Evolutionary conservation across 35 echinoderm and acorn worm species (phyloP), one percentile per base, ranked within the genome.

Genomic region (Hemicentrotus pulcherrimus): DNA sequence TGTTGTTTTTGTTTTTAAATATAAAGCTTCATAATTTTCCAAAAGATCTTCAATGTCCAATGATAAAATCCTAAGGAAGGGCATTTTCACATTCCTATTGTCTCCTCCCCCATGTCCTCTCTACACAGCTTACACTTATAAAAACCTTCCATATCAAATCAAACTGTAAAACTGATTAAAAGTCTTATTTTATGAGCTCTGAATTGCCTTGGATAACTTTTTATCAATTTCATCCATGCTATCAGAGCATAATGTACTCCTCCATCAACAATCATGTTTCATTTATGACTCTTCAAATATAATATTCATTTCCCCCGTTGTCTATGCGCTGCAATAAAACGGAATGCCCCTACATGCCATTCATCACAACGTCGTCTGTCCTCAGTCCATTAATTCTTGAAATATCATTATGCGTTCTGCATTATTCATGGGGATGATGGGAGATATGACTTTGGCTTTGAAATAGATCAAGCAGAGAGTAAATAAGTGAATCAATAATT

Each of bases 401-500:
- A 78, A 78, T 78, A 78, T 78, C 65, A 78, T 78, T n/a, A 78
- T 78, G 65, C 65, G 24, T 22, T n/a, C 24, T 78, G 65, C 65
- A 78, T 78, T 78, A 78, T 78, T 78, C 65, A 78, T 78, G 22
- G 35, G 35, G 35, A 41, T 41, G 35, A 41, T 41, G 35, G 28
- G 5, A 78, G 24, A 8, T 78, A 78, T n/a, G 65, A 78, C 65
- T 78, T 78, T 78, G 65, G 22, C 6, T 28, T 78, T 28, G 19
- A 78, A 78, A 78, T 6, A 28, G 65, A n/a, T n/a, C 22, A n/a
- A 22, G 65, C 65, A 28, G 18, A n/a, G 65, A 78, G 65, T 78
- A 78, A 78, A 78, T 78, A 78, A 78, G 65, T n/a, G 65, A 78
- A 78, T 78, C 24, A 78, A 78, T 78, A 78, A 78, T 78, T 78